Conservation (phyloP, 2,113 vertebrate species). For the Climacteris rufus region DNA sequence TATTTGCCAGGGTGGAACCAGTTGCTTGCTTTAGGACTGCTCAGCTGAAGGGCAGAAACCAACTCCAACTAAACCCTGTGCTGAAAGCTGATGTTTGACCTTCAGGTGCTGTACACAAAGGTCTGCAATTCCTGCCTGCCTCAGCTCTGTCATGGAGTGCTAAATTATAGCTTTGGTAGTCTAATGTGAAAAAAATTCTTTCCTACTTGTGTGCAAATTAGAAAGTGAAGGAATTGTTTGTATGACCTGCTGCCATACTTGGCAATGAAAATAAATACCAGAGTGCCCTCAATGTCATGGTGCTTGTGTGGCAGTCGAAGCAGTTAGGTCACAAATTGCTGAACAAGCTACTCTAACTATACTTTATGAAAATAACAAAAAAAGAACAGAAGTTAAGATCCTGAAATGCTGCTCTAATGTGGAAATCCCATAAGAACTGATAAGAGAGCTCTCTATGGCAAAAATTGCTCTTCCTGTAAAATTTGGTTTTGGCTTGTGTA, state of each 20-base stretch:
- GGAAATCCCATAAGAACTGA: background rate
- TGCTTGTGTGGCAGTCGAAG: background rate
- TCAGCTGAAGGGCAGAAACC: background rate
- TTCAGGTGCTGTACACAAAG: background rate
- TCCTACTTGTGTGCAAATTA: background rate
- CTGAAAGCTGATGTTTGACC: background rate
- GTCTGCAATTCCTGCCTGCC: background rate
- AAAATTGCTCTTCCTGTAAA: background rate
- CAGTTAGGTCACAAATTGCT: background rate
- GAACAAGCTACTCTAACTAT: background rate
- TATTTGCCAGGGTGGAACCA: background rate
- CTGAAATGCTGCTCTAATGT: background rate
- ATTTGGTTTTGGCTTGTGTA: background rate
- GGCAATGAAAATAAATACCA: background rate
- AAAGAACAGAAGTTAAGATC: background rate
- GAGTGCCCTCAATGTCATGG: background rate
- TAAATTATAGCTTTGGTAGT: background rate
- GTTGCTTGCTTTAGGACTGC: background rate
- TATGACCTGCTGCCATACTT: background rate
- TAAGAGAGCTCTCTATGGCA: background rate
- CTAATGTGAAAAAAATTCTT: background rate
- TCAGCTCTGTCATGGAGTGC: fast-evolving
- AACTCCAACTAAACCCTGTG: background rate
- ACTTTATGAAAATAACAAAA: background rate
- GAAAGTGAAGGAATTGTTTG: background rate